phyloP scores from a whole-genome alignment of 2,888 invertebrate species.

The Keiferia lycopersicella region DNA sequence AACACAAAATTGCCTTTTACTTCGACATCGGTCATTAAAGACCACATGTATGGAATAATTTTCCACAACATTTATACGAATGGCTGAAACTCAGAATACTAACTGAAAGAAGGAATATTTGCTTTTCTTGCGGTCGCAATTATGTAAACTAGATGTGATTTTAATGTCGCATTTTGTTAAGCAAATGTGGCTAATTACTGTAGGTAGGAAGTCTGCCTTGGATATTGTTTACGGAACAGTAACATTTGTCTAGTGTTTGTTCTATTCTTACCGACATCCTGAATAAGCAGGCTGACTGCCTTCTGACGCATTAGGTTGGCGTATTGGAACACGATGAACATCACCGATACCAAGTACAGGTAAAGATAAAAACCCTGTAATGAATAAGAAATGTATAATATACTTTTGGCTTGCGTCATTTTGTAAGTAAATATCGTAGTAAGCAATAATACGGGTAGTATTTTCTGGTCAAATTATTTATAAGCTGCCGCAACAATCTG shows the following conservation, averaged over 20 bases:
- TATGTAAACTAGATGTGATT: slow-evolving; percentile 80
- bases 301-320: slow-evolving; percentile 84
- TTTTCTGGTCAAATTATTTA: background rate
- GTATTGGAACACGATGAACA: slow-evolving; percentile 88
- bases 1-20: slow-evolving; percentile 9
- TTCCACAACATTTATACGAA: slow-evolving; percentile 62
- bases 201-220: slow-evolving; percentile 33
- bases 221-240: slow-evolving; percentile 14
- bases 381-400: too few relatives aligned
- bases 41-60: slow-evolving; percentile 46
- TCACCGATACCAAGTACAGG: slow-evolving; percentile 87
- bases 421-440: too few relatives aligned
- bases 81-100: slow-evolving; percentile 66
- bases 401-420: too few relatives aligned
- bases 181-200: slow-evolving; percentile 74
- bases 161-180: slow-evolving; percentile 79
- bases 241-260: background rate
- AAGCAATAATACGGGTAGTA: background rate
- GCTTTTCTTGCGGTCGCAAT: slow-evolving; percentile 68
- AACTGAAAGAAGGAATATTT: slow-evolving; percentile 64
- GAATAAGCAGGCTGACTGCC: slow-evolving; percentile 83
- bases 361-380: slow-evolving; percentile 91
- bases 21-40: slow-evolving; percentile 45
- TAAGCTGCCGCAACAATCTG: too few relatives aligned
- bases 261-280: slow-evolving; percentile 65